Evolutionary conservation across 92 coral and sea anemone genomes (phyloP).

Genomic region (Phymanthus crucifer): DNA sequence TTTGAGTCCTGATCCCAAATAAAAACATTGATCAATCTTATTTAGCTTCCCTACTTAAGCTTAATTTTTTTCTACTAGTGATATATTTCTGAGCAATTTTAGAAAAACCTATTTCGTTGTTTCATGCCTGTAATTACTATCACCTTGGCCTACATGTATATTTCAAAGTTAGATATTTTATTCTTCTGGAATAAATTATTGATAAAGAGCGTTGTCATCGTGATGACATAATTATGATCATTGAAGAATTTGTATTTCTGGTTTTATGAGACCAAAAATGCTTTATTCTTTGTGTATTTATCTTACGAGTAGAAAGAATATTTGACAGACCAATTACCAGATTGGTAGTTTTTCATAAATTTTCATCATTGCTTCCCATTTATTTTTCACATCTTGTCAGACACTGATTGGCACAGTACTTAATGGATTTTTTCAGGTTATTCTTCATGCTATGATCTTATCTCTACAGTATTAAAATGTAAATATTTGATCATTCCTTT

Average conservation of each 20-base stretch:
- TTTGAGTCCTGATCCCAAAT: no score
- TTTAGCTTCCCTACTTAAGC: background rate
- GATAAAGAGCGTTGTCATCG: background rate
- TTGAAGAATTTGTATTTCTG: background rate
- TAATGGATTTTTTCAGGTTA: background rate
- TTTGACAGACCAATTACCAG: background rate
- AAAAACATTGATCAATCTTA: background rate
- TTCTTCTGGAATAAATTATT: background rate
- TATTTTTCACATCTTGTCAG: background rate
- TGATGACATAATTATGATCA: background rate
- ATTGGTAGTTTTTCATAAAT: background rate
- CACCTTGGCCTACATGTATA: slow-evolving; percentile 6
- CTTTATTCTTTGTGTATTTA: background rate
- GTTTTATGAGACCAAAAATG: background rate
- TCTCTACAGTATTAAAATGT: background rate
- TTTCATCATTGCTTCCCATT: background rate
- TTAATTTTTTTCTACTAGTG: background rate
- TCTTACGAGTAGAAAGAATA: background rate
- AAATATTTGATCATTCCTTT: background rate
- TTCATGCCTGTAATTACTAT: background rate
- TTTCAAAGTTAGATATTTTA: background rate
- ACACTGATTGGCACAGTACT: background rate
- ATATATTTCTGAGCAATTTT: background rate
- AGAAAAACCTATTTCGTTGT: background rate
- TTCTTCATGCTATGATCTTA: background rate